Conservation (phyloP, 2,888 invertebrate genomes). For the Cephus pulcher region DNA sequence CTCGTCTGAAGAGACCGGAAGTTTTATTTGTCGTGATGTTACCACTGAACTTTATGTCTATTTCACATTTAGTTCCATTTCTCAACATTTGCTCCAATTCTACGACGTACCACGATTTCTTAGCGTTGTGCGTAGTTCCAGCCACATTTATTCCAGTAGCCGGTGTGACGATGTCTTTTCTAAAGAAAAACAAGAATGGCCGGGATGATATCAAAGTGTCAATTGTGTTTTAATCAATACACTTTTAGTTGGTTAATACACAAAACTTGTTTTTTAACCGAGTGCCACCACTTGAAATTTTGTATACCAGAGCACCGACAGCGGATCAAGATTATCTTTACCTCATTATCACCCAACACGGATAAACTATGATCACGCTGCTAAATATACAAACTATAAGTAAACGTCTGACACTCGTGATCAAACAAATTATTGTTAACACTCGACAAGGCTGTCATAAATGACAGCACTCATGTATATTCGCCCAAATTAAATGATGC, state of each 20-base stretch:
- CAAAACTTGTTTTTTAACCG: background rate
- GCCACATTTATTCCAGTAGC: constrained; percentile 26
- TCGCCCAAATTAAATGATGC: background rate
- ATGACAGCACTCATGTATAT: background rate
- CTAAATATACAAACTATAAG: background rate
- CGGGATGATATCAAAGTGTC: background rate
- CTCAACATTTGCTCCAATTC: constrained; percentile 72
- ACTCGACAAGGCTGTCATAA: background rate
- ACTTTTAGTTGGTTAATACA: background rate
- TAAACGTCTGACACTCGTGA: background rate
- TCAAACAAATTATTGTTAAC: background rate
- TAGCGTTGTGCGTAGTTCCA: constrained; percentile 69
- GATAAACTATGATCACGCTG: background rate
- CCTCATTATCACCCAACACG: background rate
- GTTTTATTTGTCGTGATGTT: constrained; percentile 73
- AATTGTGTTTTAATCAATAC: background rate
- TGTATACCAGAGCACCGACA: background rate
- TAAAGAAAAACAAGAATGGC: background rate
- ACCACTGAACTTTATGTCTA: constrained; percentile 77
- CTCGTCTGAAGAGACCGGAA: constrained; percentile 78
- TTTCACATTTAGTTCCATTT: constrained; percentile 71
- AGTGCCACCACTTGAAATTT: background rate
- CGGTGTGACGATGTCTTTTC: background rate
- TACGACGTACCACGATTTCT: constrained; percentile 74
- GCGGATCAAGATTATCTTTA: background rate